These are phyloP conservation scores for Glaucomys volans DNA, from an alignment of 2,113 vertebrate species.

Conservation along the genomic window DNA sequence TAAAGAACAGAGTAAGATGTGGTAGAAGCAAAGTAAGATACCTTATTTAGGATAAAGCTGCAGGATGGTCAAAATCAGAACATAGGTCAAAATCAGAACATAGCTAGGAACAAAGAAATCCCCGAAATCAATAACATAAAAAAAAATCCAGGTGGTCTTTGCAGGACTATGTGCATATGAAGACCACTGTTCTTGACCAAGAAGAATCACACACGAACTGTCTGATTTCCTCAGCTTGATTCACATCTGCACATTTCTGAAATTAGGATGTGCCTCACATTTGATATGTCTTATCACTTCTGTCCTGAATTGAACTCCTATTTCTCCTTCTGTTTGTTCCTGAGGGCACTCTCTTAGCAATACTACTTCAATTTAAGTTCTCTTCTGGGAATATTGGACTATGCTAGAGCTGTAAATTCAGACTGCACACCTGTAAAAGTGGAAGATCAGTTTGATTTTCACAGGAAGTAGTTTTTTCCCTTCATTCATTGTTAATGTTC, in stretches of 20 bases:
- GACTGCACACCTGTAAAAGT: background rate
- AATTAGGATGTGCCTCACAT: background rate
- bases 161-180: background rate
- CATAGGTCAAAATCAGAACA: background rate
- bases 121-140: background rate
- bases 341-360: background rate
- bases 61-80: background rate
- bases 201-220: background rate
- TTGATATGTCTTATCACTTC: background rate
- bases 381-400: background rate
- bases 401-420: background rate
- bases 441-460: background rate
- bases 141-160: background rate
- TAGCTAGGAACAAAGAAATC: background rate
- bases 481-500: background rate
- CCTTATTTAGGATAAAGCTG: background rate
- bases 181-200: conserved; percentile 17
- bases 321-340: conserved; percentile 48
- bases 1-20: background rate
- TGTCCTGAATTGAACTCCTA: background rate
- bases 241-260: background rate
- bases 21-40: background rate
- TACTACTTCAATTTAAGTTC: background rate
- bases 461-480: background rate
- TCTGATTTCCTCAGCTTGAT: conserved; percentile 39